These are phyloP conservation scores for Rhincodon typus DNA, from an alignment of 2,797 vertebrate genomes.

Conservation along the genomic window DNA sequence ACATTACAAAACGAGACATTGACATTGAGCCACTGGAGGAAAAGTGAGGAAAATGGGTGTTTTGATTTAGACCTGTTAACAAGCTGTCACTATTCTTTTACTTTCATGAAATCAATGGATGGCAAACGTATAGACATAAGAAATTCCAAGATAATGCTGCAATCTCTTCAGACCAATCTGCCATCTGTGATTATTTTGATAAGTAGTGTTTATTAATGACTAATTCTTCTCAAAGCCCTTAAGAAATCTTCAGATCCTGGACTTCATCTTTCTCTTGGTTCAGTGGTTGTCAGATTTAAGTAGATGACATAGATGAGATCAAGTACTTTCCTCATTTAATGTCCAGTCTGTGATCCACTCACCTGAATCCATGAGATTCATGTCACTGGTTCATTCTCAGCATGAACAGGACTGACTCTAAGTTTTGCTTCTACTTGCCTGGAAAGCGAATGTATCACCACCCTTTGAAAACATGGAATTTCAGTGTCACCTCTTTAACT, in stretches of 20 bases:
- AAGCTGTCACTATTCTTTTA: neutral
- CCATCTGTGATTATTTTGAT: neutral
- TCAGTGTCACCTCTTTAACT: too few species aligned
- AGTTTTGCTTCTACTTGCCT: neutral
- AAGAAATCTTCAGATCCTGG: neutral
- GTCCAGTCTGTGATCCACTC: neutral
- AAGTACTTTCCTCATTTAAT: neutral
- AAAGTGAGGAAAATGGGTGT: too few species aligned
- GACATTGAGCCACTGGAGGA: neutral
- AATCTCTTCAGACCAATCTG: neutral
- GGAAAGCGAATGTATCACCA: neutral
- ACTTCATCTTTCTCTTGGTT: neutral
- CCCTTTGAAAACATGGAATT: neutral
- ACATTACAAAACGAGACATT: neutral
- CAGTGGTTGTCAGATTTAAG: neutral
- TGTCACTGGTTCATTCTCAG: neutral
- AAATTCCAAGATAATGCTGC: neutral
- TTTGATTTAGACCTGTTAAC: neutral
- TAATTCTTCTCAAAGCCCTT: neutral
- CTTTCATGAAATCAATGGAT: neutral
- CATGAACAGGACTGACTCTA: neutral
- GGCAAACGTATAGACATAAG: neutral
- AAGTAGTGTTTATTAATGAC: neutral
- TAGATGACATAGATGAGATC: neutral
- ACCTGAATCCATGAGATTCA: neutral